Percentiles rank a stretch among this genome's conserved stretches.
These are phyloP conservation scores for Mormoops blainvillei DNA, from an alignment of 2,113 vertebrate genomes.

Conservation along the genomic window DNA sequence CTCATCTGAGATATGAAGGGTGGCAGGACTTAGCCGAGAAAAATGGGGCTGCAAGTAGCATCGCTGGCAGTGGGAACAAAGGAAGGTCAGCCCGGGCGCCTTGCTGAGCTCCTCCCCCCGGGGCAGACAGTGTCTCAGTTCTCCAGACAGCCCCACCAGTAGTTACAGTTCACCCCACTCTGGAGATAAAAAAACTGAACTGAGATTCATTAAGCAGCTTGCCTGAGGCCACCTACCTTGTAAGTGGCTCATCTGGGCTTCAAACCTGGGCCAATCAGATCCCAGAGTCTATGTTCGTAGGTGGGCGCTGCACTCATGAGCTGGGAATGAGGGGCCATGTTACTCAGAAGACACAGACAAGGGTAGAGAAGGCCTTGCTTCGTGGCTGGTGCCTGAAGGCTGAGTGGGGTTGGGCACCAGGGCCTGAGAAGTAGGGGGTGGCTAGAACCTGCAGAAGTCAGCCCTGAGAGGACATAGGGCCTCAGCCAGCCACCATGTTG, in stretches of 20 bases:
- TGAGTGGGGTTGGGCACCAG: no score
- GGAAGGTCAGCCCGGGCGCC: no score
- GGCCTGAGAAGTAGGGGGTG: background rate
- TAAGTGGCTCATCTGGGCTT: background rate
- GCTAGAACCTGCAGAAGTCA: background rate
- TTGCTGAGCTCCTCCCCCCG: rapidly evolving
- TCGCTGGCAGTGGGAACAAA: background rate
- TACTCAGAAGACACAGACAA: background rate
- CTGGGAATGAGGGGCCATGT: rapidly evolving
- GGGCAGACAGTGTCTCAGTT: background rate
- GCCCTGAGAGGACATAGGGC: background rate
- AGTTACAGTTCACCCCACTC: background rate
- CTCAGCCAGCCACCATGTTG: background rate
- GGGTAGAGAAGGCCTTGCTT: background rate
- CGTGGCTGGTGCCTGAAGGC: background rate
- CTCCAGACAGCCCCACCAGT: background rate
- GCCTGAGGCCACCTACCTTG: background rate
- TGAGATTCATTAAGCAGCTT: background rate
- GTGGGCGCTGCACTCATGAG: background rate
- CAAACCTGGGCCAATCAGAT: background rate
- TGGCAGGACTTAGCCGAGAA: background rate
- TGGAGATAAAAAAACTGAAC: background rate
- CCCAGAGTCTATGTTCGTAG: background rate
- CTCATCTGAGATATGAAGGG: background rate
- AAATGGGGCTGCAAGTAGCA: background rate